These are phyloP conservation scores for Pycnomerus fuliginosus DNA, from an alignment of 2,888 invertebrate species.

Conservation along the genomic window DNA sequence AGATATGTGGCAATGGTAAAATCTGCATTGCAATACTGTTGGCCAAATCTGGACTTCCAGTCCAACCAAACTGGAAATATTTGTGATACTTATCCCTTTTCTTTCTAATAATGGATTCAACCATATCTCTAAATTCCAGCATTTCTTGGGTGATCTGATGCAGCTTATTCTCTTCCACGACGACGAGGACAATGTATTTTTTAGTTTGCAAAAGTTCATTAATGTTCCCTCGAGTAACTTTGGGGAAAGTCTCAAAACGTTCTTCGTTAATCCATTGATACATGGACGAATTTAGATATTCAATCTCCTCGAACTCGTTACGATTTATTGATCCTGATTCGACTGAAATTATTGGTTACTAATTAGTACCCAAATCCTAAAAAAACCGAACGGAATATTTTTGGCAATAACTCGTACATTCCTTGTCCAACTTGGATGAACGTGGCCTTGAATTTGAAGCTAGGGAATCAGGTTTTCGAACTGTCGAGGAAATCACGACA, in stretches of 20 bases:
- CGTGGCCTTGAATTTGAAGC: too few relatives aligned
- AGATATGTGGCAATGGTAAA: constrained; percentile 77
- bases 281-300: constrained; percentile 67
- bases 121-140: constrained; percentile 74
- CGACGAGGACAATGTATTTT: constrained; percentile 84
- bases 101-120: constrained; percentile 68
- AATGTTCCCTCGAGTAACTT: constrained; percentile 80
- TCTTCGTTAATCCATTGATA: constrained; percentile 88
- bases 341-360: constrained; percentile 33
- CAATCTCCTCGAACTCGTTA: constrained; percentile 45
- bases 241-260: constrained; percentile 85
- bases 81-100: constrained; percentile 78
- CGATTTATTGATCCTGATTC: constrained; percentile 34
- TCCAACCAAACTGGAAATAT: constrained; percentile 91
- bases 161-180: constrained; percentile 84
- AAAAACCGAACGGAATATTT: too few relatives aligned
- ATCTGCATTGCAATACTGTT: constrained; percentile 92
- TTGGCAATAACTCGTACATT: too few relatives aligned
- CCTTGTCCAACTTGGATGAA: too few relatives aligned
- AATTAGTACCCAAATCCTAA: too few relatives aligned
- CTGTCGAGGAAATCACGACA: too few relatives aligned
- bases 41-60: constrained; percentile 84
- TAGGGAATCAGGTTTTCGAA: too few relatives aligned
- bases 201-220: constrained; percentile 80
- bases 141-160: constrained; percentile 79